Conservation (phyloP, 2,888 invertebrate species). For the Eupelmus urozonus region DNA sequence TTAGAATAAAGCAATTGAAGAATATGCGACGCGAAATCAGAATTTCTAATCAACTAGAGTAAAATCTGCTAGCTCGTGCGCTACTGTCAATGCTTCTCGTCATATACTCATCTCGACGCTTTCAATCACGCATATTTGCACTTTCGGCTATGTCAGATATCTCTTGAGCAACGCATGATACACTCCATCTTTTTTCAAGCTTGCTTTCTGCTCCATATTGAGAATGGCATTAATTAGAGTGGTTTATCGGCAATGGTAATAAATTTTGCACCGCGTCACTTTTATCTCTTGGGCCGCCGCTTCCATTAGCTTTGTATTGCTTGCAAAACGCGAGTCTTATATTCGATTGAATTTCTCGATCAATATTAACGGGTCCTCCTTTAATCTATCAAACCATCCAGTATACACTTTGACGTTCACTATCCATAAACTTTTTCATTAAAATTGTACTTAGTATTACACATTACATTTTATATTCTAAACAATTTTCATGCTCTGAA, state of each 20-base stretch:
- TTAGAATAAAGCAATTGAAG: too few species aligned
- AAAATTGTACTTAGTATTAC: too few species aligned
- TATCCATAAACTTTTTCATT: too few species aligned
- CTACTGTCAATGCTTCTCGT: background rate
- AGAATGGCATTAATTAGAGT: conserved; percentile 25
- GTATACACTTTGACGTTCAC: too few species aligned
- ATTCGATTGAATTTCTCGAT: conserved; percentile 9
- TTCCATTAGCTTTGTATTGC: conserved; percentile 37
- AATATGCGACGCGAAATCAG: too few species aligned
- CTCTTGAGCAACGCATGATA: background rate
- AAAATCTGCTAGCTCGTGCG: background rate
- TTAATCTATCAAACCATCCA: too few species aligned
- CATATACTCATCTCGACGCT: background rate
- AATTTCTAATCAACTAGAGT: conserved; percentile 1
- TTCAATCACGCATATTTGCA: too few species aligned
- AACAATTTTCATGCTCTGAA: too few species aligned
- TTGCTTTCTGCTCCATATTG: background rate
- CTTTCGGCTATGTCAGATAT: background rate
- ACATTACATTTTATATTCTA: too few species aligned
- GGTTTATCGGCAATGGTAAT: conserved; percentile 27
- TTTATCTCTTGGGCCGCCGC: conserved; percentile 15
- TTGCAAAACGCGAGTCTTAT: background rate
- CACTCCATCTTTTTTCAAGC: background rate
- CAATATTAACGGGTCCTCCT: background rate
- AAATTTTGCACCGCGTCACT: conserved; percentile 4